Evolutionary conservation across 2,888 invertebrate species (phyloP).

Genomic region (Itoplectis maculator): DNA sequence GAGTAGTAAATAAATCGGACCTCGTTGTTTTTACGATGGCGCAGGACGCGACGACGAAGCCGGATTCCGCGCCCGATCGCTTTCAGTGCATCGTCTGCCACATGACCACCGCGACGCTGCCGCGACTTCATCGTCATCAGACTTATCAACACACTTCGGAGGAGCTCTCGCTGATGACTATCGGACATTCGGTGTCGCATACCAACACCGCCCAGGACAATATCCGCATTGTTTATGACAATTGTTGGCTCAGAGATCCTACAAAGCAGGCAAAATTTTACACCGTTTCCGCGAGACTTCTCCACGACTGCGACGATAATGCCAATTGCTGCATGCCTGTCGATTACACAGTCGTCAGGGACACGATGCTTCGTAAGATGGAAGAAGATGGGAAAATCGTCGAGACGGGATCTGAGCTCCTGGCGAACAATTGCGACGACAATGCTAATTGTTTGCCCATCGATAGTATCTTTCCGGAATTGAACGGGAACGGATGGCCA

Average conservation of each 20-base stretch:
- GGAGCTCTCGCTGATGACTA: conserved; percentile 76
- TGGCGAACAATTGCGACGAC: too few relatives aligned
- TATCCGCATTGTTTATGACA: conserved; percentile 1
- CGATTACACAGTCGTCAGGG: background rate
- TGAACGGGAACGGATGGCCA: too few relatives aligned
- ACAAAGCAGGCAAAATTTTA: conserved; percentile 37
- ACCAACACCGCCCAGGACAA: background rate
- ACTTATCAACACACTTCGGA: conserved; percentile 74
- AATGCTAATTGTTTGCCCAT: too few relatives aligned
- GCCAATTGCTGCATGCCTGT: background rate
- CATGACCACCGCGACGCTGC: conserved; percentile 68
- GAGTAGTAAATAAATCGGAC: background rate
- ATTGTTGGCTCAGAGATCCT: conserved; percentile 53
- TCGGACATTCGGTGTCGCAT: conserved; percentile 71
- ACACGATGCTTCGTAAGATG: background rate
- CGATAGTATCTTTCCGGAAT: too few relatives aligned
- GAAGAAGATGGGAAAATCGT: background rate
- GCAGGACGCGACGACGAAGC: conserved; percentile 52
- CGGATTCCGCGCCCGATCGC: background rate
- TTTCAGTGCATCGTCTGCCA: conserved; percentile 77
- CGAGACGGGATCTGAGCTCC: background rate
- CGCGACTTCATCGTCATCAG: conserved; percentile 77
- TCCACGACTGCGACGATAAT: conserved; percentile 50
- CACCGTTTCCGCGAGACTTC: conserved; percentile 27
- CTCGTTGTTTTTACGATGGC: background rate